These are phyloP conservation scores for Lydus trimaculatus DNA, from an alignment of 2,888 invertebrate species.

Conservation along the genomic window DNA sequence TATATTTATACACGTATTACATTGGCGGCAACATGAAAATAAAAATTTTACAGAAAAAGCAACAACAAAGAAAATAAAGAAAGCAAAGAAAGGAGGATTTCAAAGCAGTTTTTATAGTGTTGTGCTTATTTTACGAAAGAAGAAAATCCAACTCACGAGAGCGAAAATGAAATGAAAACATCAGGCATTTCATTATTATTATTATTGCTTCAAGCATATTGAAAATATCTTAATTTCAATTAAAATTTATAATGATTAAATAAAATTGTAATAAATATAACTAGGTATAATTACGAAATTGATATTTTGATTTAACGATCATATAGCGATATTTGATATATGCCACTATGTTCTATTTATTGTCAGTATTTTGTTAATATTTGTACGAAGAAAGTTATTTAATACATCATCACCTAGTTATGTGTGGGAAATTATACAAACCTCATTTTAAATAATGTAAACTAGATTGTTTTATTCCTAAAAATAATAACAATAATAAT, in stretches of 20 bases:
- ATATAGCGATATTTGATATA: slow-evolving; percentile 2
- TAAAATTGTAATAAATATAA: background rate
- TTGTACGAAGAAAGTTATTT: background rate
- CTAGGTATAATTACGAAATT: background rate
- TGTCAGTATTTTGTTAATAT: background rate
- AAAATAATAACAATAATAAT: background rate
- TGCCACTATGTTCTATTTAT: background rate
- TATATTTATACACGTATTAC: slow-evolving; percentile 7
- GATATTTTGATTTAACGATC: background rate
- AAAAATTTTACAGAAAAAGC: background rate
- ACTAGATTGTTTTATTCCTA: background rate
- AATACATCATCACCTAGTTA: slow-evolving; percentile 1
- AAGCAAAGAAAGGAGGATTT: slow-evolving; percentile 1
- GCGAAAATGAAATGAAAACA: background rate
- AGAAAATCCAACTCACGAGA: background rate
- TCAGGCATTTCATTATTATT: background rate
- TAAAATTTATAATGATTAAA: background rate
- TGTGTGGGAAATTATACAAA: background rate
- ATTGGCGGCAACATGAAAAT: slow-evolving; percentile 4
- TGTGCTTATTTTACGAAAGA: background rate
- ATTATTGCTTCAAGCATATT: background rate
- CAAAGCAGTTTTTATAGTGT: background rate
- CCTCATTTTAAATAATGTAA: background rate
- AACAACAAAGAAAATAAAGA: no score
- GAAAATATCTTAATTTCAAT: background rate